Evolutionary conservation across 2,797 vertebrate genomes (phyloP), one percentile per base, ranked within the genome.

Genomic region (Syndactyla subalaris): DNA sequence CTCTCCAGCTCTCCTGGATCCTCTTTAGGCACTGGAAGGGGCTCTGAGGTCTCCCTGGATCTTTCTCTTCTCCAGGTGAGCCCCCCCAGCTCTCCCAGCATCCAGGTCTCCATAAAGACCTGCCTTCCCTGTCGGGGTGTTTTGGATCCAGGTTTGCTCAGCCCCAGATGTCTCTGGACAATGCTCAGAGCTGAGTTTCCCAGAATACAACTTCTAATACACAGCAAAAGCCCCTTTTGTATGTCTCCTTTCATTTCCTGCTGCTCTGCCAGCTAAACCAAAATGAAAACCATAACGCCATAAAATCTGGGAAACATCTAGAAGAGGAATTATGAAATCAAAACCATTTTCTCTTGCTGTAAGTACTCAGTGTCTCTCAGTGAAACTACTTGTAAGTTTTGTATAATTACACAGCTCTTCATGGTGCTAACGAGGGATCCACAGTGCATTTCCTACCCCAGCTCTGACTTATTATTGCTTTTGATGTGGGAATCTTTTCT

Each of bases 301-400:
- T n/a, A 76, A 79, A 94, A 70, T 80, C 91, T 88, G 82, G 68
- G 75, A 83, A 87, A 41, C 48, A 85, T 70, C 74, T 74, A 95
- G 68, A 62, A 62, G 48, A 74, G 61, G 57, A 85, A 70, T 93
- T 76, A 70, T 23, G 88, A 89, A 88, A 89, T 85, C 5, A 63
- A 63, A 32, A 14, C 61, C 21, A 85, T 79, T 95, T 96, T 85
- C 39, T 93, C 87, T 78, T 49, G 71, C 63, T 95, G 51, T 80
- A 70, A 80, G 68, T 43, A 61, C 70, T 65, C 84, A 58, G 41
- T 79, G 59, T 74, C 38, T 92, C 75, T 70, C 85, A 91, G 36
- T 58, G 52, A 83, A 76, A 70, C 39, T 92, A 6, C 75, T 85
- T 79, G 75, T 74, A 58, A 79, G 62, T 76, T 85, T 93, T 79